Percentiles rank a stretch among this genome's conserved stretches.
phyloP scores from a whole-genome alignment of 1,140 invertebrate species.

The Drosophila willistoni region DNA sequence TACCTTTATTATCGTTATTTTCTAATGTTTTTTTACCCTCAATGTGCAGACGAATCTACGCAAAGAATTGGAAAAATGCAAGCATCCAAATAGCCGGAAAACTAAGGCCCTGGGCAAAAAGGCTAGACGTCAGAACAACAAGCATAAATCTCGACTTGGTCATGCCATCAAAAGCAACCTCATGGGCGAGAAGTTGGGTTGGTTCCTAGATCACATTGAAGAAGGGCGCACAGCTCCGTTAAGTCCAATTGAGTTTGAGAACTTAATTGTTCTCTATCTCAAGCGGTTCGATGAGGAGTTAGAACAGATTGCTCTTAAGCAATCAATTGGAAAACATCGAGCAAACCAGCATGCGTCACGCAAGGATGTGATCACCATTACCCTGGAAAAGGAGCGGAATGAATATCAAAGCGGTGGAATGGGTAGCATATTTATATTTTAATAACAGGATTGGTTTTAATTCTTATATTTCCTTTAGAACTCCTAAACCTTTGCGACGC shows the following conservation, averaged over 20 bases:
- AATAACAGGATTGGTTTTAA: not conserved
- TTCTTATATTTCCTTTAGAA: slow-evolving; percentile 62
- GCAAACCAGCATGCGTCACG: slow-evolving; percentile 88
- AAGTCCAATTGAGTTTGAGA: slow-evolving; percentile 85
- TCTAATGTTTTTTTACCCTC: not conserved
- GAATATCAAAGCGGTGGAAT: slow-evolving; percentile 90
- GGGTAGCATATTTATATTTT: slow-evolving; percentile 83
- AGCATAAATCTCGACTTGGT: slow-evolving; percentile 86
- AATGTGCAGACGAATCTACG: slow-evolving; percentile 72
- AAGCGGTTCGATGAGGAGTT: slow-evolving; percentile 90
- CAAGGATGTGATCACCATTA: slow-evolving; percentile 89
- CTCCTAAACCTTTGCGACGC: slow-evolving; percentile 79
- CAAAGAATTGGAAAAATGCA: slow-evolving; percentile 85
- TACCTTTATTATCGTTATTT: not conserved
- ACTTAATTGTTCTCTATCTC: slow-evolving; percentile 85
- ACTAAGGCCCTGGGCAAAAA: slow-evolving; percentile 88
- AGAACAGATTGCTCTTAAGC: slow-evolving; percentile 89
- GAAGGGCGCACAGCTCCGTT: slow-evolving; percentile 84
- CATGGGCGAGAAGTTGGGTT: slow-evolving; percentile 89
- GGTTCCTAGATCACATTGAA: slow-evolving; percentile 87
- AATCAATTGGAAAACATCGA: slow-evolving; percentile 89
- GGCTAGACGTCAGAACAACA: slow-evolving; percentile 86
- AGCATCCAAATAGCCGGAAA: slow-evolving; percentile 92
- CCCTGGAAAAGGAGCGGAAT: slow-evolving; percentile 87
- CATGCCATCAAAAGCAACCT: slow-evolving; percentile 88